phyloP scores from a whole-genome alignment of 2,113 vertebrate species.

The Neofelis nebulosa region DNA sequence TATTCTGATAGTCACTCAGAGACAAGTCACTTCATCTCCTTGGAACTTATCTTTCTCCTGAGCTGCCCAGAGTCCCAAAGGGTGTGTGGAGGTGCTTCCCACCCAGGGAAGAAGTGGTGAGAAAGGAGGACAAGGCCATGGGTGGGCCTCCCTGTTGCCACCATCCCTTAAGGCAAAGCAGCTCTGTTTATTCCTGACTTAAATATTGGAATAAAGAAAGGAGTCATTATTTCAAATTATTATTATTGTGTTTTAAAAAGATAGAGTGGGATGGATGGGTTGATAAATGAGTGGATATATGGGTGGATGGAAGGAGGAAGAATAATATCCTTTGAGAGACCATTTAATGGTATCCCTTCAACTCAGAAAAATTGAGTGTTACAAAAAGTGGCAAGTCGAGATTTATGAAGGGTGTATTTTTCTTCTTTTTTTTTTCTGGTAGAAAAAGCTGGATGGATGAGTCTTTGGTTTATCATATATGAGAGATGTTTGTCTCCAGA shows the following conservation, averaged over 20 bases:
- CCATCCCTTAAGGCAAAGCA: neutral
- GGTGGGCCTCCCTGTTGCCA: neutral
- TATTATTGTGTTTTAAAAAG: neutral
- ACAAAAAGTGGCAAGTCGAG: neutral
- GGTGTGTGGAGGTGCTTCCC: neutral
- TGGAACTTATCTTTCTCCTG: neutral
- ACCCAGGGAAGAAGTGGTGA: too few relatives aligned
- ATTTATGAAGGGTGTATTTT: neutral
- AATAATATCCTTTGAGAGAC: neutral
- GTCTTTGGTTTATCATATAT: conserved; percentile 11
- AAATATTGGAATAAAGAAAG: neutral
- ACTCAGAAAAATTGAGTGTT: neutral
- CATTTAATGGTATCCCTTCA: conserved; percentile 13
- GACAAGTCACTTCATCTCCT: neutral
- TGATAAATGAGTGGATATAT: neutral
- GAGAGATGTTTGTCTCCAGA: conserved; percentile 3
- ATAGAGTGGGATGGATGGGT: neutral
- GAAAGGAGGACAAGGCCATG: neutral
- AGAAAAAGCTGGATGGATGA: neutral
- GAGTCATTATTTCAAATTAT: neutral
- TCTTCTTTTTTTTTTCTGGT: conserved; percentile 25
- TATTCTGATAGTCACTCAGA: neutral
- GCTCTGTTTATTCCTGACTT: neutral
- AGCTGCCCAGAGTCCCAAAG: neutral
- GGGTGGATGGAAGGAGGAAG: neutral